Base-by-base conservation (phyloP, 2,888 invertebrate species). In the Flabesymbios commensalis region DNA sequence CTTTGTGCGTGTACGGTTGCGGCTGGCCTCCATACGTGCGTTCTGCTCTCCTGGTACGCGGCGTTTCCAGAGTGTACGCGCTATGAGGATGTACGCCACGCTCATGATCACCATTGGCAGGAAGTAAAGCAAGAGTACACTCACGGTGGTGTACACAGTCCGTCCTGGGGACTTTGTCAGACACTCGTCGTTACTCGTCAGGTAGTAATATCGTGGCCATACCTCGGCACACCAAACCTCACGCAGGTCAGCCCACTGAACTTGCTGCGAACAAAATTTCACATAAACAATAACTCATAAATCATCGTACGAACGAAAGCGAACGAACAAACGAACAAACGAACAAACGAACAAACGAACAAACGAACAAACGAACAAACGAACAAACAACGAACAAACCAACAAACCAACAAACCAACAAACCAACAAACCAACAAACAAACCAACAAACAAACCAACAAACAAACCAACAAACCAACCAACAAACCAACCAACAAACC, bases 61-160 rank as follows among this genome's bases (percentile, higher is more conserved):
- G 19, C 59, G 54, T 17, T 28, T 43, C 24, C 48, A 42, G 3
- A 63, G 41, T 24, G 53, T 48, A 19, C 24, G 32, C 31, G 26
- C 39, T 24, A 64, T 76, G 43, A 77, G 42, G 33, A 64, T 56
- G 65, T 78, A 78, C 0, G 75, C 70, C 3, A 59, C 57, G 3
- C 73, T 59, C 77, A 78, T 78, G n/a, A 78, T 59, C 5, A 70
- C n/a, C 14, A 78, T 66, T 0, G 78, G 77, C 10, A 76, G 60
- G 49, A 77, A 71, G 64, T 74, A 78, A 70, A 78, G 72, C 5
- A 78, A 67, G 3, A 72, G 59, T 2, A 67, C 70, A 22, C 31
- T 28, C 29, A 31, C 31, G 7, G 49, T 49, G 31, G 22, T 22
- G 49, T 49, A 49, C 10, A 49, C 31, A 14, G 7, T 31, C 7